phyloP scores from a whole-genome alignment of 2,888 invertebrate species.

The Macaria notata region DNA sequence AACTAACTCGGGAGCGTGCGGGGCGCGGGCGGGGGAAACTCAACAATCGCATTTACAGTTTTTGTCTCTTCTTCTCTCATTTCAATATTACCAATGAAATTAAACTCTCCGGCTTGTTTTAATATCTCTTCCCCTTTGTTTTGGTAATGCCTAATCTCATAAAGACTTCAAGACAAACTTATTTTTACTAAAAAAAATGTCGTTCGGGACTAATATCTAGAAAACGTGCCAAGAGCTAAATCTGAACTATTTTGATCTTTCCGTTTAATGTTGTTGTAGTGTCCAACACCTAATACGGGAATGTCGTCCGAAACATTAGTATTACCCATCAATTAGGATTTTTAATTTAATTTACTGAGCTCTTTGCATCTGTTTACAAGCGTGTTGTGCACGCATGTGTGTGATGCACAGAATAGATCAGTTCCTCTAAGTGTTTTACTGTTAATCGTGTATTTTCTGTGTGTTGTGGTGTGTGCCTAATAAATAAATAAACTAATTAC shows the following conservation, averaged over 20 bases:
- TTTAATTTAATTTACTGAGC: neutral
- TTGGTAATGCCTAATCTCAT: slow-evolving; percentile 27
- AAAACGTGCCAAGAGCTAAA: slow-evolving; percentile 4
- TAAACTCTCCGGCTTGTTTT: slow-evolving; percentile 66
- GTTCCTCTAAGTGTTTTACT: no score
- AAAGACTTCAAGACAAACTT: slow-evolving; percentile 20
- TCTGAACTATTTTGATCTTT: no score
- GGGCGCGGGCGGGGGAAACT: slow-evolving; percentile 48
- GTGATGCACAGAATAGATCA: no score
- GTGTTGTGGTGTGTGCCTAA: no score
- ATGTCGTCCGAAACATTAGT: slow-evolving; percentile 12
- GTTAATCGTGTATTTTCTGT: no score
- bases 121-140: slow-evolving; percentile 54
- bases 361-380: no score
- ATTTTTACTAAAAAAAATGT: slow-evolving; percentile 18
- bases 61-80: slow-evolving; percentile 61
- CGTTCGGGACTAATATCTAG: slow-evolving; percentile 9
- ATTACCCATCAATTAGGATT: slow-evolving; percentile 1
- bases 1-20: slow-evolving; percentile 45
- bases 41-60: slow-evolving; percentile 67
- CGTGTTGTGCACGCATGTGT: no score
- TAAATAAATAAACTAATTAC: neutral
- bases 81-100: slow-evolving; percentile 67
- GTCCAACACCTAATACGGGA: slow-evolving; percentile 11
- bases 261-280: slow-evolving; percentile 11